Evolutionary conservation across 2,113 vertebrate genomes (phyloP).

Genomic region (Mugil cephalus): DNA sequence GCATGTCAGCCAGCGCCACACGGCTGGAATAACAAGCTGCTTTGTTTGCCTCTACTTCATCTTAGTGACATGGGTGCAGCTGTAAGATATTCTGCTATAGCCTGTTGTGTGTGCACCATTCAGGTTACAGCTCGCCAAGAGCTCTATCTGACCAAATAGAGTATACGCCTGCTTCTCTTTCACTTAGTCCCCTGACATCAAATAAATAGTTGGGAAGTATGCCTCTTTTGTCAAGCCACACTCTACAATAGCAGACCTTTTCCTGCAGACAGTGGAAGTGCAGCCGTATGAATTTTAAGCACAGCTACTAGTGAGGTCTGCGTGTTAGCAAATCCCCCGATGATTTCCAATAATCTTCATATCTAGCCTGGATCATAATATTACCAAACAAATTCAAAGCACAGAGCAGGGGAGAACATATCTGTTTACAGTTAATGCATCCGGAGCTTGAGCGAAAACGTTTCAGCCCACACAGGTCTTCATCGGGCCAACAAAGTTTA

Average conservation of each 20-base stretch:
- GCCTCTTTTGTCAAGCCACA: conserved; percentile 29
- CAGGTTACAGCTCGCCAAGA: conserved; percentile 27
- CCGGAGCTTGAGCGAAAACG: background rate
- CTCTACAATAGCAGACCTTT: conserved; percentile 39
- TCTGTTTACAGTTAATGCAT: background rate
- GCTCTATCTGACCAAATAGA: conserved; percentile 65
- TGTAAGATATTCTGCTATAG: conserved; percentile 34
- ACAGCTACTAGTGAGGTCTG: conserved; percentile 36
- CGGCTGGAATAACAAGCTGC: conserved; percentile 56
- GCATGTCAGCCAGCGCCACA: conserved; percentile 22
- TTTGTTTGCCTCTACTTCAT: conserved; percentile 47
- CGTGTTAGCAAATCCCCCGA: conserved; percentile 21
- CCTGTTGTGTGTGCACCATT: conserved; percentile 13
- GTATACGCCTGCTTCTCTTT: conserved; percentile 33
- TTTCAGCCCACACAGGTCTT: conserved; percentile 13
- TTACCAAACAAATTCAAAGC: conserved; percentile 3
- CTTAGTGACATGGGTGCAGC: conserved; percentile 36
- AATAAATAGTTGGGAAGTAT: conserved; percentile 50
- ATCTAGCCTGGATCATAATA: conserved; percentile 11
- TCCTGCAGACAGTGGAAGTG: background rate
- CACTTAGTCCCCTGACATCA: conserved; percentile 16
- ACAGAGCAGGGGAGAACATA: background rate
- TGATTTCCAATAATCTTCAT: conserved; percentile 38
- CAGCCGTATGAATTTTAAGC: conserved; percentile 39
- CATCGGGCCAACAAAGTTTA: background rate